Base-by-base conservation (phyloP, 2,888 invertebrate species). In the Bugula neritina region DNA sequence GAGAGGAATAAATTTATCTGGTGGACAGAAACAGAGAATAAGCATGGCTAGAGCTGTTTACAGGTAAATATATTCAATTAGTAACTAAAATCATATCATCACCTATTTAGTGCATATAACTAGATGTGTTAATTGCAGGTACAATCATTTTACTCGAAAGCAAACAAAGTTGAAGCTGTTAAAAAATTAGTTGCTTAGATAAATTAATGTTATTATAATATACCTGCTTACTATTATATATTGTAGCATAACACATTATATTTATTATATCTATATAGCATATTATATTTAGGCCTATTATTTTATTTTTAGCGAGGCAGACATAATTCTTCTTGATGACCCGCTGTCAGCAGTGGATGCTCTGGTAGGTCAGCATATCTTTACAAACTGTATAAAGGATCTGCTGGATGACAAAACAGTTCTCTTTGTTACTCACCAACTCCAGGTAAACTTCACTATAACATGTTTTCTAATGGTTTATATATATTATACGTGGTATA, bases 1-100 rank as follows among this genome's bases (percentile, higher is more conserved):
- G 69, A 31, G 69, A 69, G 69, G 69, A 31, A 69, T 69, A 5
- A 69, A 69, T 35, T 29, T 69, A 31, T 69, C 69, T 31, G 69
- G 69, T 35, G 69, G 69, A 34, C 69, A 69, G 31, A 69, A 69
- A 29, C 69, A 69, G 31, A 31, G 69, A 31, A 25, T 69, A 5
- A 69, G 69, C n/a, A 31, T 69, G 17, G 69, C 69, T 27, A 31
- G 69, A 31, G 69, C 69, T 5, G 69, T 69, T 5, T 69, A 69
- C n/a, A 69, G 69, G 55, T 55, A n/a, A 17, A 17, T 31, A n/a
- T n/a, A n/a, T n/a, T n/a, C n/a, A n/a, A n/a, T n/a, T n/a, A n/a
- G n/a, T n/a, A n/a, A n/a, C n/a, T n/a, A n/a, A n/a, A n/a, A n/a
- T n/a, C n/a, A n/a, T n/a, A n/a, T n/a, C n/a, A n/a, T n/a, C n/a